Percentiles rank a stretch among this genome's conserved stretches.
These are phyloP conservation scores for Pangasianodon gigas DNA, from an alignment of 2,113 vertebrate genomes.

Conservation along the genomic window DNA sequence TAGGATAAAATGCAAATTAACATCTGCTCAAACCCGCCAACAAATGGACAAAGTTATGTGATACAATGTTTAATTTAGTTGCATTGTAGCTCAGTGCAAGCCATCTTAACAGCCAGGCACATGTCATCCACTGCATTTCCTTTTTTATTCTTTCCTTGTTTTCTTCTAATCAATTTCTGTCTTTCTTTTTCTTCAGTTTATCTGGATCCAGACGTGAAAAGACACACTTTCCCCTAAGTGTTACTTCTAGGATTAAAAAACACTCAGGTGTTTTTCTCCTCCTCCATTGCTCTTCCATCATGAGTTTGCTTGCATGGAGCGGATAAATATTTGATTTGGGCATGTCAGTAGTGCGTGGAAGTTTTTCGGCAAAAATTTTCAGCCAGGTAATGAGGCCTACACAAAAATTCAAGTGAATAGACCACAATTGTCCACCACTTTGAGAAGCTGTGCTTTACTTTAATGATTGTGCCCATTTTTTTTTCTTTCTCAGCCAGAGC, in stretches of 20 bases:
- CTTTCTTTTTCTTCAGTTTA: neutral
- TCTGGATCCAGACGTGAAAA: neutral
- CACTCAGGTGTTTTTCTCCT: neutral
- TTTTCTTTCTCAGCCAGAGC: neutral
- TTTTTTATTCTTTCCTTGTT: neutral
- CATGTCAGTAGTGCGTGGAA: neutral
- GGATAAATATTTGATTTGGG: constrained; percentile 13
- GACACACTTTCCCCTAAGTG: neutral
- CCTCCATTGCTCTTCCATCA: neutral
- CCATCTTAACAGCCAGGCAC: neutral
- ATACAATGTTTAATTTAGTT: neutral
- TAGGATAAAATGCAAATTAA: neutral
- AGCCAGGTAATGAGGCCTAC: neutral
- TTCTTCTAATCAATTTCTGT: neutral
- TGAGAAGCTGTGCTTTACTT: constrained; percentile 10
- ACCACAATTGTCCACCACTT: neutral
- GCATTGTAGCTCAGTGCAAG: neutral
- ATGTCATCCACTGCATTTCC: neutral
- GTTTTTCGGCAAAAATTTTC: neutral
- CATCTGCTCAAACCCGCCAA: neutral
- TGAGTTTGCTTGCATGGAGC: neutral
- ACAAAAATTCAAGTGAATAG: constrained; percentile 1
- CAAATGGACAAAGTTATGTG: neutral
- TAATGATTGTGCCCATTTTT: neutral
- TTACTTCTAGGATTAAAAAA: neutral